A percentile compares a stretch with the other conserved stretches of the same genome.
phyloP scores from a whole-genome alignment of 2,113 vertebrate genomes.

The Equus quagga region DNA sequence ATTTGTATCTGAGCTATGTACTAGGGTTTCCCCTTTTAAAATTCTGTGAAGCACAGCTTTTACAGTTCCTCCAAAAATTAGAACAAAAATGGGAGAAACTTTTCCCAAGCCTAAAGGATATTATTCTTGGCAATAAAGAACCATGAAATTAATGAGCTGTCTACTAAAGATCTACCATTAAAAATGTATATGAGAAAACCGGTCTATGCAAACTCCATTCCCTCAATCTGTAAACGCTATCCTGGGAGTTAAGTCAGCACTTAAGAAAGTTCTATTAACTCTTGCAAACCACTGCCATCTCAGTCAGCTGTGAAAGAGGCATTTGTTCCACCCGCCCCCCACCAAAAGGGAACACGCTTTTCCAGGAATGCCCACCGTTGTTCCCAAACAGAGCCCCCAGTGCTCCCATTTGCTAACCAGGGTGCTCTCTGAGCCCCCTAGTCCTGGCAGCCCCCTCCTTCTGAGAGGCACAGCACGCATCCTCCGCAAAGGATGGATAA shows the following conservation, averaged over 20 bases:
- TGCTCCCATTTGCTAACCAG: not conserved
- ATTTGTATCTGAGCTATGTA: conserved; percentile 54
- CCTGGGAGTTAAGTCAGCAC: conserved; percentile 71
- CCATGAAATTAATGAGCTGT: conserved; percentile 81
- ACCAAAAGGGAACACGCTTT: not conserved
- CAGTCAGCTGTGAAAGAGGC: conserved; percentile 51
- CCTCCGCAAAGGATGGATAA: not conserved
- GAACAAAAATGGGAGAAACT: conserved; percentile 57
- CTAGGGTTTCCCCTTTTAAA: conserved; percentile 63
- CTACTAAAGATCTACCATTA: conserved; percentile 80
- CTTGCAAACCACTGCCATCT: conserved; percentile 23
- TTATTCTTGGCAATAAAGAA: conserved; percentile 79
- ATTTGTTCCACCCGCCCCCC: not conserved
- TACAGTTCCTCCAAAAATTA: conserved; percentile 56
- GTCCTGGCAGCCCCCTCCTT: not conserved
- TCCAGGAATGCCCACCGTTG: not conserved
- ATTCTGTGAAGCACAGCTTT: conserved; percentile 67
- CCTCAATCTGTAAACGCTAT: conserved; percentile 38
- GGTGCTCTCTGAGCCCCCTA: not conserved
- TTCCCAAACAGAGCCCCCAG: not conserved
- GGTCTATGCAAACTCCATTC: conserved; percentile 46
- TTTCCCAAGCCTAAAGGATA: conserved; percentile 72
- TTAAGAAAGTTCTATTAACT: conserved; percentile 74
- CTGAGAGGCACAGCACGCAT: not conserved
- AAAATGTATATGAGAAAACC: conserved; percentile 74